Conservation (phyloP, 2,888 invertebrate genomes). For the Rotaria sp. region DNA sequence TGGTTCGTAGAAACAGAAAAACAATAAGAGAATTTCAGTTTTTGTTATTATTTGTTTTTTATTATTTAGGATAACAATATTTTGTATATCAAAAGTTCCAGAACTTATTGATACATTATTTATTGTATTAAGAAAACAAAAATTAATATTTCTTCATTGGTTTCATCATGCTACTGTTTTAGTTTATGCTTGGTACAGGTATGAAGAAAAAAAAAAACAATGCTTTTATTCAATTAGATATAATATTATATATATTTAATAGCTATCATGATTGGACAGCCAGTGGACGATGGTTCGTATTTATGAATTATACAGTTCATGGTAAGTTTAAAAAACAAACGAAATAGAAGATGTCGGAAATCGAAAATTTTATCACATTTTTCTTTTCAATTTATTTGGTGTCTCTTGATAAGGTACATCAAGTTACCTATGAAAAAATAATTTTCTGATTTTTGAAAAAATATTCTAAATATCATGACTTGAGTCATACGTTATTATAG, state of each 20-base stretch:
- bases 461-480: no score
- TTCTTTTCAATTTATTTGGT: no score
- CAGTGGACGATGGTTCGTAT: slow-evolving; percentile 42
- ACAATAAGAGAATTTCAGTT: no score
- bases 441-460: no score
- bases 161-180: slow-evolving; percentile 91
- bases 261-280: slow-evolving; percentile 45
- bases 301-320: slow-evolving; percentile 59
- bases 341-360: no score
- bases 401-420: no score
- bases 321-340: slow-evolving; percentile 38
- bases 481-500: no score
- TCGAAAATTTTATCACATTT: no score
- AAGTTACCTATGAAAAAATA: no score
- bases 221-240: no score
- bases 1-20: slow-evolving; percentile 45
- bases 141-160: slow-evolving; percentile 87
- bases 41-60: neutral
- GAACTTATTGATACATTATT: slow-evolving; percentile 75
- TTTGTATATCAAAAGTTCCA: slow-evolving; percentile 44
- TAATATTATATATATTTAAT: neutral
- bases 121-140: slow-evolving; percentile 77
- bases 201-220: neutral
- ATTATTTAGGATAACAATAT: slow-evolving; percentile 8
- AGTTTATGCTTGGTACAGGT: slow-evolving; percentile 76